Base-by-base conservation (phyloP, 2,797 vertebrate genomes). In the Dendrocincla tyrannina region DNA sequence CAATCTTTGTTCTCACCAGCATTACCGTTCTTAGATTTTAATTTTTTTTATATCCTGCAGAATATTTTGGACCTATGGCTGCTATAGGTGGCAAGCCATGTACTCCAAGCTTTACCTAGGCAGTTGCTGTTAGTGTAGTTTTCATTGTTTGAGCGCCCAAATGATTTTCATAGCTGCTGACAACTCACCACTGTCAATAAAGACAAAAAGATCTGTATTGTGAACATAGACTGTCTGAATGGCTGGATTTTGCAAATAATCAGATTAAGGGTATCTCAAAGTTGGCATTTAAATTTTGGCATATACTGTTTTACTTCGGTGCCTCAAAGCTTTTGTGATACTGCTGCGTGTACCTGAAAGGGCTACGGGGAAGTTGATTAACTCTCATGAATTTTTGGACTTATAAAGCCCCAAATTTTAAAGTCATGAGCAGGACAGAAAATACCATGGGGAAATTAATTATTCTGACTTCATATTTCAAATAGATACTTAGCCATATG, bases 391-490 rank as follows among this genome's bases (percentile, higher is more conserved):
- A 85, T 28, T 81, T 22, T 22, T 68, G 22, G 30, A 53, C 13
- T 9, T 47, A 58, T 15, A 59, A 87, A 78, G 5, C 13, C 15
- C 3, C 39, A 85, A 32, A 74, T 80, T 87, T 80, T 89, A 47
- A 73, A 85, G 39, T 60, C 42, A 67, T 35, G 18, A 10, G 64
- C 16, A 49, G 33, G 37, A 67, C 11, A 79, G 55, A 82, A 92
- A 68, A 86, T 75, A 46, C 50, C 64, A 24, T 28, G 11, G 88
- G 72, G 37, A 91, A 87, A 87, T 60, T 55, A 91, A 33, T 68
- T 76, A 92, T 82, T 89, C 44, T 91, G 47, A 85, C 79, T 91
- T 88, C 64, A 75, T 68, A 37, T 37, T 86, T 86, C 84, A 37
- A 88, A 73, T 18, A 89, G 33, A 27, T 85, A 52, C n/a, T 74